Base-by-base conservation (phyloP, 2,797 vertebrate species). In the Lacerta agilis region DNA sequence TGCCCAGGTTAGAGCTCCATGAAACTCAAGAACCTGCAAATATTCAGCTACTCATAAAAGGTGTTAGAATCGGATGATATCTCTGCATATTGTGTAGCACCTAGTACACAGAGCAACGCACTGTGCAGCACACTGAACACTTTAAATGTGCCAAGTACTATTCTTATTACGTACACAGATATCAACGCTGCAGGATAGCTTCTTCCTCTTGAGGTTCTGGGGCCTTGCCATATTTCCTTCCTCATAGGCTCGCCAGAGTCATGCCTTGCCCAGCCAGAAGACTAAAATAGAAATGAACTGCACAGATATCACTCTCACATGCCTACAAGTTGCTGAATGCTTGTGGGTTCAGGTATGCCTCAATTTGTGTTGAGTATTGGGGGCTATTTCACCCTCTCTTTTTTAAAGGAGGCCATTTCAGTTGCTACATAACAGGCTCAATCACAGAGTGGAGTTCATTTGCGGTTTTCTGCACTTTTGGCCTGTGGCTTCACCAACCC, bases 221-320 rank as follows among this genome's bases (percentile, higher is more conserved):
- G 0, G 0, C 8, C 36, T 87, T 69, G 23, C 36, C 69, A 88
- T 1, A 2, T 41, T 82, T 76, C 81, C 75, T 79, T 90, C 20
- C 29, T 18, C 49, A 18, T 36, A 49, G 29, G 23, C 29, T 82
- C 11, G 85, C 0, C 78, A 69, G 10, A 43, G 83, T 11, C 8
- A 86, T 72, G 45, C 36, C 0, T 0, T 55, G 43, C 43, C 41
- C 72, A 77, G 72, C 58, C 41, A 72, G 29, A 7, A 1, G 0
- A 0, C 0, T 64, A 10, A 8, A 41, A 77, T 87, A 38, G 38
- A 72, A 86, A 61, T 49, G 85, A 69, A 20, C 2, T 71, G 73
- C 61, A 49, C 0, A 1, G 11, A 61, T 1, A 75, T 75, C 85
- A 83, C 83, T 29, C 79, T 86, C 79, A 86, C 0, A 0, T 43